phyloP scores from a whole-genome alignment of 2,113 vertebrate genomes.

The Macaca mulatta region DNA sequence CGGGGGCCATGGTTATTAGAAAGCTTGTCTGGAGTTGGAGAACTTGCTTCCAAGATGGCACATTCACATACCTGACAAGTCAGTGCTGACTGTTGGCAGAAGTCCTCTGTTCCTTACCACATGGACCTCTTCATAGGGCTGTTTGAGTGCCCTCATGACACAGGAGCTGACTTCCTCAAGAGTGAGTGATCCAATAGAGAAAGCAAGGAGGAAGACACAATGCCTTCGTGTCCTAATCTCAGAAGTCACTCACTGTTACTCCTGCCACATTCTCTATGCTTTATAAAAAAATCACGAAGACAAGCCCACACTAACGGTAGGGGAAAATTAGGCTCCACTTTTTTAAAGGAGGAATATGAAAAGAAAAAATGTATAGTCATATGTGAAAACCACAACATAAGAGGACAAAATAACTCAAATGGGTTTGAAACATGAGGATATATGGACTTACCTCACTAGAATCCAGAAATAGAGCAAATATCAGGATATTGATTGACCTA shows the following conservation, averaged over 20 bases:
- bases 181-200: neutral
- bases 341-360: neutral
- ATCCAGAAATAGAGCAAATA: neutral
- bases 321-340: neutral
- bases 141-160: neutral
- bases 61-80: neutral
- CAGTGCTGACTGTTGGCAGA: neutral
- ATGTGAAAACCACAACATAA: constrained; percentile 7
- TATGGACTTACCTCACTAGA: neutral
- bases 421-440: neutral
- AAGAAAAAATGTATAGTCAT: neutral
- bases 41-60: neutral
- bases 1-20: neutral
- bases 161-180: neutral
- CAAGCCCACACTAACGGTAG: neutral
- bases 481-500: neutral
- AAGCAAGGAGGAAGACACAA: neutral
- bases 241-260: neutral
- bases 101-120: neutral
- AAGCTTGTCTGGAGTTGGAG: neutral
- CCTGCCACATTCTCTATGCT: neutral
- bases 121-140: neutral
- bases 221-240: neutral
- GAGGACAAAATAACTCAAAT: neutral
- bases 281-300: neutral